phyloP scores from a whole-genome alignment of 2,797 vertebrate genomes.

The Forpus xanthops region DNA sequence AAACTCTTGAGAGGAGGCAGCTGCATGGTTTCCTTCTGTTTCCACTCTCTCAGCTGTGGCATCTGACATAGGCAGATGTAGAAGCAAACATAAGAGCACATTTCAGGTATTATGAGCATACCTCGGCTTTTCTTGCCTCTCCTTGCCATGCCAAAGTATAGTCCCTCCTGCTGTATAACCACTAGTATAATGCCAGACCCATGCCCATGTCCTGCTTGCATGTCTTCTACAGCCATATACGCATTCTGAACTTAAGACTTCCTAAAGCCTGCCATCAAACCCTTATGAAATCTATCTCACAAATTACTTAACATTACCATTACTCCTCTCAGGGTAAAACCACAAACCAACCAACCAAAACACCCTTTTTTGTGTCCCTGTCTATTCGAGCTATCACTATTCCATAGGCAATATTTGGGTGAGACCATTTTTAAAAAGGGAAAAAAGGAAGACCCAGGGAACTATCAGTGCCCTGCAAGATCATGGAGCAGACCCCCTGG shows the following conservation, averaged over 20 bases:
- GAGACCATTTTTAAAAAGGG: not conserved
- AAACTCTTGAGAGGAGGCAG: not conserved
- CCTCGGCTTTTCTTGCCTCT: not conserved
- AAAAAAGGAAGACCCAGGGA: not conserved
- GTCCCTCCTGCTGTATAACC: not conserved
- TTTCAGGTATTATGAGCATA: not conserved
- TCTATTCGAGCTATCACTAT: not conserved
- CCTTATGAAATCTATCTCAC: not conserved
- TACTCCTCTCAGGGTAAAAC: not conserved
- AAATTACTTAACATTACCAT: not conserved
- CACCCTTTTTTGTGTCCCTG: not conserved
- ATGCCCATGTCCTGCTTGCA: not conserved
- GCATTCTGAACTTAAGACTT: not conserved
- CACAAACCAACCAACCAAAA: rapidly evolving
- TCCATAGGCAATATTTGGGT: not conserved
- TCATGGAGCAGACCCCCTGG: not conserved
- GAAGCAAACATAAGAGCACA: not conserved
- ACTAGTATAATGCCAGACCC: not conserved
- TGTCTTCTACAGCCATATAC: not conserved
- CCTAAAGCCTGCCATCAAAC: not conserved
- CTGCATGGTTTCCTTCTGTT: not conserved
- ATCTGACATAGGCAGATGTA: not conserved
- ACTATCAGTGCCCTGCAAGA: not conserved
- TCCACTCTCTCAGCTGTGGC: not conserved
- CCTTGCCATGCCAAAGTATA: not conserved